A percentile compares a stretch with the other conserved stretches of the same genome.
Evolutionary conservation across 2,113 vertebrate genomes (phyloP).

Genomic region (Salvelinus namaycush): DNA sequence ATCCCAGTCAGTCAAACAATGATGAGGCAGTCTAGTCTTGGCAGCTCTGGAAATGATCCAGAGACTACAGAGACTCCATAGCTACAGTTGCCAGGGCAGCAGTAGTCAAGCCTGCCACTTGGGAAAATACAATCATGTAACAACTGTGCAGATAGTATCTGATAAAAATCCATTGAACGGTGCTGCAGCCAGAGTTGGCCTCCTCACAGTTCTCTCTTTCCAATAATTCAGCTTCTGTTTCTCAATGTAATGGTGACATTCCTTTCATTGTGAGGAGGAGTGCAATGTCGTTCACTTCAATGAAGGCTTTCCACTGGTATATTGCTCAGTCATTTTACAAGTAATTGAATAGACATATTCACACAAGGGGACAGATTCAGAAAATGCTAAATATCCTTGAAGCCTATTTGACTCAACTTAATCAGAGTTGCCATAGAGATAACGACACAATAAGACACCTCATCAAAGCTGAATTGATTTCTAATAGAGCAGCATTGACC

Average conservation of each 20-base stretch:
- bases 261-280: constrained; percentile 20
- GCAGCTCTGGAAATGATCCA: background rate
- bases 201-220: constrained; percentile 42
- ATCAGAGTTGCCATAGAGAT: background rate
- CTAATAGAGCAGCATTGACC: too few relatives aligned
- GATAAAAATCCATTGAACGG: constrained; percentile 58
- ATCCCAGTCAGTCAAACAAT: background rate
- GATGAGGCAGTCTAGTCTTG: background rate
- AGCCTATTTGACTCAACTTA: too few relatives aligned
- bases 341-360: too few relatives aligned
- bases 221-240: constrained; percentile 9
- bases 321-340: background rate
- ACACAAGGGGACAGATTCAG: too few relatives aligned
- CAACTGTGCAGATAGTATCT: background rate
- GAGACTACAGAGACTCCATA: background rate
- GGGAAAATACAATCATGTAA: background rate
- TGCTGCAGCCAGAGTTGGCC: constrained; percentile 46
- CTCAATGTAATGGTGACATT: constrained; percentile 45
- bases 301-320: background rate
- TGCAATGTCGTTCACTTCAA: constrained; percentile 47
- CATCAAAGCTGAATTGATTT: background rate
- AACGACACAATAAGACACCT: background rate
- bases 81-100: background rate
- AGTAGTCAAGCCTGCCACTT: constrained; percentile 20
- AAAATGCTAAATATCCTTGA: too few relatives aligned